Base-by-base conservation (phyloP, 2,113 vertebrate genomes). In the Merops nubicus region DNA sequence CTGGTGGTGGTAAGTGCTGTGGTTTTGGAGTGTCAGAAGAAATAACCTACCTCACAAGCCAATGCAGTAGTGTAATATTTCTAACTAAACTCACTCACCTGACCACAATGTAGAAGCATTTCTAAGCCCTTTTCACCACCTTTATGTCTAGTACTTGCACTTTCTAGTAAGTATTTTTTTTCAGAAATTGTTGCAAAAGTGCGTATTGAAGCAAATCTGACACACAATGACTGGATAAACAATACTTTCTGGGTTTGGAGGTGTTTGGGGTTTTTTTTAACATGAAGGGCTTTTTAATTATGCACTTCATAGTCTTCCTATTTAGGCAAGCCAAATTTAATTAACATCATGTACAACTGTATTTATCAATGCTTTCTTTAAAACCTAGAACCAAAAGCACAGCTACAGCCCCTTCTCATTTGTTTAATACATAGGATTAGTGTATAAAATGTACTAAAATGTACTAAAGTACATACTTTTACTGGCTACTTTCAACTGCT, bases 281-380 rank as follows among this genome's bases (percentile, higher is more conserved):
- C 17, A 3, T 73, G 31, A 10, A 81, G 40, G 22, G 36, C 42
- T 69, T 91, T 85, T 75, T 62, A 89, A 67, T 86, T 62, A 77
- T 11, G 12, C 38, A 88, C 28, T 91, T 92, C 31, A 60, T 38
- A 91, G 85, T 82, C 45, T 43, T 88, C 53, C 64, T 72, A 75
- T 72, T 91, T 56, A 91, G 68, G 26, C 60, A 86, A 92, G 56
- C 5, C 56, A 93, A 88, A 95, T 91, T 78, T 64, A 96, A 87
- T 92, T 84, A 88, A 67, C 45, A 57, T 64, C 28, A 59, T 69
- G 29, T 53, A 85, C 22, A 75, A 33, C 43, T 78, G 0, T 59
- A 85, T 50, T 75, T 93, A 48, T 38, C 59, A 94, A 60, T 43
- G 9, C 38, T 40, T 65, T 64, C 68, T 90, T 81, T 78, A 81